Conservation (phyloP, 2,888 invertebrate genomes). For the Cerastis leucographa region DNA sequence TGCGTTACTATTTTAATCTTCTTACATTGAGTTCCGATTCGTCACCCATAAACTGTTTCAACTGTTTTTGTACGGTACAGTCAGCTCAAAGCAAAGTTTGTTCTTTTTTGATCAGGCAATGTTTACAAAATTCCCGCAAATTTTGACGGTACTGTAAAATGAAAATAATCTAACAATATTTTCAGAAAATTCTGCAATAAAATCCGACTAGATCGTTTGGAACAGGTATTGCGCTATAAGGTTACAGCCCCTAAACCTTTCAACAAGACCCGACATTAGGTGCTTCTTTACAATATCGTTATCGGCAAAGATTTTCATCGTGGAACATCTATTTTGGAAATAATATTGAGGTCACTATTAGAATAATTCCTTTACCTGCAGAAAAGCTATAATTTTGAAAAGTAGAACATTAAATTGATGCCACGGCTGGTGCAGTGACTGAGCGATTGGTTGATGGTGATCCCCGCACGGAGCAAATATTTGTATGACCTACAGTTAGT, state of each 20-base stretch:
- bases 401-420: conserved; percentile 25
- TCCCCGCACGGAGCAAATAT: background rate
- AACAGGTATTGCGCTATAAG: conserved; percentile 42
- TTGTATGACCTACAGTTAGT: background rate
- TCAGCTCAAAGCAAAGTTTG: background rate
- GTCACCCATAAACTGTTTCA: too few species aligned
- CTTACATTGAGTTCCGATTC: too few species aligned
- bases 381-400: background rate
- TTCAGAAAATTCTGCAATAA: conserved; percentile 40
- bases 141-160: background rate
- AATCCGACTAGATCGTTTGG: conserved; percentile 38
- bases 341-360: conserved; percentile 13
- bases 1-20: too few species aligned
- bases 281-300: conserved; percentile 34
- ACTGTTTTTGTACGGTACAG: too few species aligned
- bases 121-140: background rate
- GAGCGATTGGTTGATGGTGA: background rate
- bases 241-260: conserved; percentile 51
- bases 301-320: conserved; percentile 30
- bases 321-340: conserved; percentile 20
- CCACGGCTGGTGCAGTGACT: background rate
- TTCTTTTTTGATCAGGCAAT: background rate
- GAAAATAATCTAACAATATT: conserved; percentile 3
- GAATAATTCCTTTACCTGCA: conserved; percentile 6
- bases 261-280: conserved; percentile 39